Base-by-base conservation (phyloP, 37 sponge, comb jelly and placozoan species). In the Oopsacas minuta region DNA sequence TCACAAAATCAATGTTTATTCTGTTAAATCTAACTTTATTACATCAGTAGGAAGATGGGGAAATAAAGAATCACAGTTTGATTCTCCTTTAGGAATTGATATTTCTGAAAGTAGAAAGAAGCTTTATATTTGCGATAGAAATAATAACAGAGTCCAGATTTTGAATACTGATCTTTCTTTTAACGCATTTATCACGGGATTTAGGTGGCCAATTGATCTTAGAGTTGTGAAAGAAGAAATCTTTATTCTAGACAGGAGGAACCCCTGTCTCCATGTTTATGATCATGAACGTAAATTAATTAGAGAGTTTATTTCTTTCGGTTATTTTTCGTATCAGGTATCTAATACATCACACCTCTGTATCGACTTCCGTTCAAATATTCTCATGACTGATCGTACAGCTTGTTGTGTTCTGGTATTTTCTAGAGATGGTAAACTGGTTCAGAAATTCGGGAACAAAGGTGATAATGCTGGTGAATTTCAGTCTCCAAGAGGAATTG, bases 181-280 rank as follows among this genome's bases (percentile, higher is more conserved):
- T 34, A 61, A 61, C 28, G 22, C 75, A 25, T 61, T n/a, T n/a
- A 61, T 61, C 28, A 10, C 20, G 28, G 75, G 75, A 25, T n/a
- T 61, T 20, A n/a, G 5, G 1, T 25, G 22, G 5, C 75, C 75
- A 25, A 61, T 3, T 32, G 75, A 61, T n/a, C 22, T 61, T 3
- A 61, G 28, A 10, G 30, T 61, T 25, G 22, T 34, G 1, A 12
- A 61, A 25, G 28, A 61, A 61, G 75, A 61, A 12, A 61, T 61
- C 3, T 61, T 61, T 61, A n/a, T 61, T 61, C 75, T 61, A 34
- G 75, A 61, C 28, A 61, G 30, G 30, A 61, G 22, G 28, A 61
- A 61, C 75, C 75, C 75, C 1, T 61, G 75, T 61, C 75, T 61
- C 75, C 75, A 61, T 61, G 75, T 61, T 3, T 61, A 61, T 34